Base-by-base conservation (phyloP, 2,888 invertebrate species). In the Automeris io region DNA sequence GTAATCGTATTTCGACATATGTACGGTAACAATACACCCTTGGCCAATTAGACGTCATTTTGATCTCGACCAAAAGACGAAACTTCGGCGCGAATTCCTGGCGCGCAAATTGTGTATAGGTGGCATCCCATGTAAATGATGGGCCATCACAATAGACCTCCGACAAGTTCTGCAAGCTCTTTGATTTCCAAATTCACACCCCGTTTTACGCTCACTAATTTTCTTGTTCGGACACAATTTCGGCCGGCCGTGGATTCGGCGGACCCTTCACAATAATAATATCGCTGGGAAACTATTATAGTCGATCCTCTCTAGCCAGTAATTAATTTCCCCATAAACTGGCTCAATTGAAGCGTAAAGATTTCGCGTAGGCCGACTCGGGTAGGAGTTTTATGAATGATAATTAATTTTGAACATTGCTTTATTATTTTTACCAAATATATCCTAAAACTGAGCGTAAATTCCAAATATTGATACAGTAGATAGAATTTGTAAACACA, bases 221-320 rank as follows among this genome's bases (percentile, higher is more conserved):
- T 86, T 85, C 85, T 86, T 85, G 82, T 81, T 82, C 83, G 83
- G 83, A 81, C 83, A 85, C 82, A 83, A 82, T 83, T 81, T 77
- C 66, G 72, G 54, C 64, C 49, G 68, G 60, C 54, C 44, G 47
- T 50, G 49, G 54, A 49, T 51, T 32, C 45, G 42, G 57, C 53
- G 64, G 75, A 63, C 66, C 80, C 76, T 72, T 77, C 83, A 76
- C 77, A 78, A 85, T 83, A 82, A 83, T 81, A 83, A 82, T 85
- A 80, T 80, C 69, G 69, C 64, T 61, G 73, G 69, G 80, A 81
- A 86, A 85, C 83, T 86, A 86, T 85, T 78, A 83, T 83, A 79
- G 82, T 73, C 77, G 80, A 80, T 73, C 82, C 83, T 79, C 78
- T 77, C 81, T 65, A 73, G 78, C 78, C 71, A 78, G 81, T 83